phyloP scores from a whole-genome alignment of 1,140 invertebrate genomes.

The Brachionus manjavacas region DNA sequence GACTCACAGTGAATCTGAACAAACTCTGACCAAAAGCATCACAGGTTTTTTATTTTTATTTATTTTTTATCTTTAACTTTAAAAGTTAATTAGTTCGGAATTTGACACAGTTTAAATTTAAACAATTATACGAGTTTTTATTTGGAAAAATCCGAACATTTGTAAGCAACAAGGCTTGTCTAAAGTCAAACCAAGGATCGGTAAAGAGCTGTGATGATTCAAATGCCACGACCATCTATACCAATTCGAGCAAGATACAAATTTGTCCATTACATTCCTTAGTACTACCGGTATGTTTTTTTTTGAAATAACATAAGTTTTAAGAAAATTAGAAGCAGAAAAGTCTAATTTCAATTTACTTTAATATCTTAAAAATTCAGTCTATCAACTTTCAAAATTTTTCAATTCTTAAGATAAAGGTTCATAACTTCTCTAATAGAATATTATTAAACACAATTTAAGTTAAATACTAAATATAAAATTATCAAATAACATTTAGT shows the following conservation, averaged over 20 bases:
- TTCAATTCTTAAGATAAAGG: too few relatives aligned
- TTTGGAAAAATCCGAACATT: neutral
- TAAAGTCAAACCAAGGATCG: neutral
- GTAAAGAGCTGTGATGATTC: neutral
- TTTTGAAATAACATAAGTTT: neutral
- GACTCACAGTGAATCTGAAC: neutral
- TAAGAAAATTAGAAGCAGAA: neutral
- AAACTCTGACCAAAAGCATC: neutral
- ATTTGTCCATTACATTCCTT: neutral
- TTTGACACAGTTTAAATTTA: neutral
- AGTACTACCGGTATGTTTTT: neutral
- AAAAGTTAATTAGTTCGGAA: neutral
- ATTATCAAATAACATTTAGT: too few relatives aligned
- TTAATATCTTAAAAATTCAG: too few relatives aligned
- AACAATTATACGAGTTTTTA: neutral
- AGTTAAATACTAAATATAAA: too few relatives aligned
- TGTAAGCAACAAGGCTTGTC: neutral
- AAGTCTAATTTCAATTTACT: neutral
- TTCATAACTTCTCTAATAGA: too few relatives aligned
- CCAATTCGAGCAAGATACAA: conserved; percentile 20
- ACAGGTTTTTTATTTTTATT: neutral
- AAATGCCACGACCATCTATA: neutral
- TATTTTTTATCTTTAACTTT: neutral
- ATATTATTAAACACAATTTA: too few relatives aligned
- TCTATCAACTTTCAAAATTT: too few relatives aligned